These are phyloP conservation scores for Sturmia bella DNA, from an alignment of 2,888 invertebrate genomes.

Conservation along the genomic window DNA sequence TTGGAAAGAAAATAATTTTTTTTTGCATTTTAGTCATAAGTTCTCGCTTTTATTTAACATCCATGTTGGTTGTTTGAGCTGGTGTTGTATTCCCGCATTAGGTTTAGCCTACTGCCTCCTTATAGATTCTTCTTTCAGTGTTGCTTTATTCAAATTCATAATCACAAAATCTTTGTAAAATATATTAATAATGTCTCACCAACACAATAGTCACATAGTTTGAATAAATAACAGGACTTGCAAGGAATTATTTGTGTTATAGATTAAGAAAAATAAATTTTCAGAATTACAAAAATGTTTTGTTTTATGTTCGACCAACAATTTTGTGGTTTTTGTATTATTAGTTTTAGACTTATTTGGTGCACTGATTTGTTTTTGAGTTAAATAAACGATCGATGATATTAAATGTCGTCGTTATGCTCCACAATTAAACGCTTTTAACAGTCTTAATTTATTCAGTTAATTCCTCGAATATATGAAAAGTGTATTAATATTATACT, in stretches of 20 bases:
- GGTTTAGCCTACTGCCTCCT: conserved; percentile 55
- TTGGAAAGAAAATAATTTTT: conserved; percentile 56
- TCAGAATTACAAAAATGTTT: too few species aligned
- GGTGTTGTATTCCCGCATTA: conserved; percentile 38
- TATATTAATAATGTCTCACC: conserved; percentile 36
- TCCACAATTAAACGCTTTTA: too few species aligned
- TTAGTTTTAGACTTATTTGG: too few species aligned
- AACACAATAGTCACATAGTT: conserved; percentile 29
- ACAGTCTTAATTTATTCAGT: too few species aligned
- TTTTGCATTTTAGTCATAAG: conserved; percentile 24
- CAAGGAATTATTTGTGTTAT: conserved; percentile 18
- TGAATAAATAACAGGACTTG: background rate
- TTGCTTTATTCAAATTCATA: conserved; percentile 80
- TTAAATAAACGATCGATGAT: too few species aligned
- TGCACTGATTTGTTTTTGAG: too few species aligned
- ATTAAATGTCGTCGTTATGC: too few species aligned
- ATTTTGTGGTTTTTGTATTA: too few species aligned
- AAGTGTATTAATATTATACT: too few species aligned
- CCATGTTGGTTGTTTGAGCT: conserved; percentile 50
- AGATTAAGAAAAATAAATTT: too few species aligned
- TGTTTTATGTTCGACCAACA: too few species aligned
- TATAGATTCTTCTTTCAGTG: conserved; percentile 11
- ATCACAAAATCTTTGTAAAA: conserved; percentile 76
- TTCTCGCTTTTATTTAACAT: conserved; percentile 37
- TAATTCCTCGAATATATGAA: too few species aligned